A percentile compares a stretch with the other conserved stretches of the same genome.
Evolutionary conservation across 2,797 vertebrate genomes (phyloP).

Genomic region (Taenioides sp.): DNA sequence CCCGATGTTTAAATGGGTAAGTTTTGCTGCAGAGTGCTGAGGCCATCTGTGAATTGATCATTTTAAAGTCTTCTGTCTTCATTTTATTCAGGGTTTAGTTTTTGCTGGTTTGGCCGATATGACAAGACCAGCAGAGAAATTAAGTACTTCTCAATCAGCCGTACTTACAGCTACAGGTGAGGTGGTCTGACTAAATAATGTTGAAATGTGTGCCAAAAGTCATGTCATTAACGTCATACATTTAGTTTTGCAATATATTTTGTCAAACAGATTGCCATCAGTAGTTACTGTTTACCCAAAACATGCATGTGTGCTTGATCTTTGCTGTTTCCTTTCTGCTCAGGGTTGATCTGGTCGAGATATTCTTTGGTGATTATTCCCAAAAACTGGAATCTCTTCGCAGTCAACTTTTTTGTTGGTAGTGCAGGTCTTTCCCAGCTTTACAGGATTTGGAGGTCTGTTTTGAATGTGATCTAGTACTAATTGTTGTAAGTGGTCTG

Average conservation of each 20-base stretch:
- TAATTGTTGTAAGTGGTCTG: background rate
- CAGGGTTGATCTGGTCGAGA: slow-evolving; percentile 97
- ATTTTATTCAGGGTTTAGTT: slow-evolving; percentile 84
- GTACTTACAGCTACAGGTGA: slow-evolving; percentile 95
- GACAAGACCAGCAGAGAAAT: slow-evolving; percentile 94
- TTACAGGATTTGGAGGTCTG: slow-evolving; percentile 92
- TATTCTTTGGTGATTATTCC: slow-evolving; percentile 98
- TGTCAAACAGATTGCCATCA: slow-evolving; percentile 59
- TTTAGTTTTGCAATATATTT: slow-evolving; percentile 42
- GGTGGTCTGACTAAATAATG: background rate
- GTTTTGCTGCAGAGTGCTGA: slow-evolving; percentile 30
- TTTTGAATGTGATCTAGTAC: slow-evolving; percentile 12
- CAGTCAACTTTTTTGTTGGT: slow-evolving; percentile 96
- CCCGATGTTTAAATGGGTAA: slow-evolving; percentile 98
- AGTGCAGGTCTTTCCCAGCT: slow-evolving; percentile 89
- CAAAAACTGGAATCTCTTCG: slow-evolving; percentile 97
- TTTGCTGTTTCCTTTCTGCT: slow-evolving; percentile 4
- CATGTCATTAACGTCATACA: no score
- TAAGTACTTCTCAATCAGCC: slow-evolving; percentile 89
- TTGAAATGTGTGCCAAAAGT: slow-evolving; percentile 49
- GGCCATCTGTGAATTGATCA: background rate
- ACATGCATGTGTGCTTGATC: slow-evolving; percentile 38
- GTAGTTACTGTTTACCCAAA: slow-evolving; percentile 31
- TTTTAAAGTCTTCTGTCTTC: background rate
- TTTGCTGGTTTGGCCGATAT: slow-evolving; percentile 92